These are phyloP conservation scores for Grammomys surdaster DNA, from an alignment of 2,113 vertebrate genomes.

Conservation along the genomic window DNA sequence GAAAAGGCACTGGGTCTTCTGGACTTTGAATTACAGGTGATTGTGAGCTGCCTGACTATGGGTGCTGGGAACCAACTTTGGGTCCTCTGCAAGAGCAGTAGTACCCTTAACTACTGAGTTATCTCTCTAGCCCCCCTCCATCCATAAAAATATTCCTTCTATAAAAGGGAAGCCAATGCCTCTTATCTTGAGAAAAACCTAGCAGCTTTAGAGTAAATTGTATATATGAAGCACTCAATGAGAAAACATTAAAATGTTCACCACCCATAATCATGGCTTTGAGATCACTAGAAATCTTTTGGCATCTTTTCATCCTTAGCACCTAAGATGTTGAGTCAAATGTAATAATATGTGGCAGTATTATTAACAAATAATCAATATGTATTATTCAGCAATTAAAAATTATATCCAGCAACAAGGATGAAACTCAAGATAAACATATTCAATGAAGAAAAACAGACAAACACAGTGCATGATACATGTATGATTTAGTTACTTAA, in stretches of 20 bases:
- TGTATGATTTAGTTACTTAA: background rate
- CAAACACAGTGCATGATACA: background rate
- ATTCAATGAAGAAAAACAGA: background rate
- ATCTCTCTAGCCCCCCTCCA: background rate
- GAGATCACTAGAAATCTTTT: background rate
- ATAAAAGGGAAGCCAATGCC: background rate
- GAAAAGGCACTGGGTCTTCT: background rate
- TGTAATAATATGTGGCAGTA: background rate
- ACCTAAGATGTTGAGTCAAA: background rate
- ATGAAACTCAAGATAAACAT: conserved; percentile 33
- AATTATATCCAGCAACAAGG: background rate
- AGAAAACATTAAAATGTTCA: background rate
- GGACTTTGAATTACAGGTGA: background rate
- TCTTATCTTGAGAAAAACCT: conserved; percentile 35
- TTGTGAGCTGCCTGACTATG: background rate
- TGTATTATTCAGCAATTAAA: background rate
- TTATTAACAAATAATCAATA: background rate
- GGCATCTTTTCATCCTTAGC: background rate
- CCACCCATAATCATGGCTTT: conserved; percentile 16
- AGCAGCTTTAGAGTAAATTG: background rate
- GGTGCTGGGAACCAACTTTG: background rate
- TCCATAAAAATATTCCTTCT: background rate
- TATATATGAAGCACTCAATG: background rate
- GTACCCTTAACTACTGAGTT: background rate
- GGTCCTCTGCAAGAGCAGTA: background rate